Evolutionary conservation across 2,113 vertebrate genomes (phyloP), one percentile per base, ranked within the genome.

Genomic region (Amphiprion ocellaris): DNA sequence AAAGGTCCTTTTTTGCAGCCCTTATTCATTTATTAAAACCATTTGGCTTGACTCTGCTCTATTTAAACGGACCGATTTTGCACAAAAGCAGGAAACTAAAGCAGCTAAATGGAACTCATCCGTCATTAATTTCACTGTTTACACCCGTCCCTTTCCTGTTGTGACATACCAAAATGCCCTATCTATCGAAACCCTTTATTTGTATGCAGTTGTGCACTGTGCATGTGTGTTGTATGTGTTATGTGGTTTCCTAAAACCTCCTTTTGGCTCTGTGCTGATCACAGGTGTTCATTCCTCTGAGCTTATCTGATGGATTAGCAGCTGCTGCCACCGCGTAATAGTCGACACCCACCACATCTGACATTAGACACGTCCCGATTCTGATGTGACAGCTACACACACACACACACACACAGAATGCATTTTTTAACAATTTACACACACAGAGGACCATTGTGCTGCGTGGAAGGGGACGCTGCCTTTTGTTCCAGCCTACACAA

Each of bases 211-310:
- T 4, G 2, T 23, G 24, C 1, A 4, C 11, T 15, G 19, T 46
- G 41, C 14, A 10, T 56, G 39, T 26, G 65, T 61, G 77, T 4
- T 69, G 24, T 63, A 19, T 10, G 21, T 46, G 64, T 82, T 28
- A 17, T 30, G 71, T 61, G 59, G n/a, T 55, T 79, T 53, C 72
- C 55, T 17, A 21, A 66, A 69, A 78, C 63, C 64, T 81, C 58
- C 28, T 33, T 44, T 53, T 84, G 90, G 88, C 92, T 87, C 79
- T 1, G 47, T 9, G 41, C 60, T n/a, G 85, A 86, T 90, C 93
- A 90, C 93, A 93, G 91, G 91, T 92, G 93, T 87, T 91, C 86
- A 83, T 87, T 89, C 86, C 82, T 87, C 52, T 54, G 23, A 28
- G 88, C 82, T 67, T 73, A 82, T 90, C 86, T 81, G 76, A 89